phyloP scores from a whole-genome alignment of 2,113 vertebrate species.

The Pantherophis guttatus region DNA sequence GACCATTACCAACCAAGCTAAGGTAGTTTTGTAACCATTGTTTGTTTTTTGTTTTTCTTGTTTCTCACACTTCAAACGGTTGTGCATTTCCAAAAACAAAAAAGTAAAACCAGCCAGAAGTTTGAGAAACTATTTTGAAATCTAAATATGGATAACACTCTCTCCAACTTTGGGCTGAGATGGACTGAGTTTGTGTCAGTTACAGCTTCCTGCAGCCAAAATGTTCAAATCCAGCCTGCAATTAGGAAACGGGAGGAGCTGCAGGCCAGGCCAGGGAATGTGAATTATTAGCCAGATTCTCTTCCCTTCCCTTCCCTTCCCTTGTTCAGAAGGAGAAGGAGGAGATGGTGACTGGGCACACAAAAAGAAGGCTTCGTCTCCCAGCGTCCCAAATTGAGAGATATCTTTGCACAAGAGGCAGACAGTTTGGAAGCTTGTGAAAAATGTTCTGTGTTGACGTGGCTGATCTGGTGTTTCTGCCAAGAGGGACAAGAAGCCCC shows the following conservation, averaged over 20 bases:
- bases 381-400: neutral
- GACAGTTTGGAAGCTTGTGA: neutral
- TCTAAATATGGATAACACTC: neutral
- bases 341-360: neutral
- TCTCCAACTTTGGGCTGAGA: neutral
- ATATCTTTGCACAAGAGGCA: neutral
- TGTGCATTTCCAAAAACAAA: neutral
- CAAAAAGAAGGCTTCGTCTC: neutral
- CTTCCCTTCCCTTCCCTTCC: neutral
- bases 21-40: neutral
- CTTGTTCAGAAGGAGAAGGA: neutral
- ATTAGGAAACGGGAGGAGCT: neutral
- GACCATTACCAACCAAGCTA: conserved; percentile 31
- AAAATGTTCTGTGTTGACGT: neutral
- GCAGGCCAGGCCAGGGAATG: accelerated
- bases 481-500: neutral
- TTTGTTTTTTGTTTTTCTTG: conserved; percentile 47
- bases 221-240: neutral
- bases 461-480: neutral
- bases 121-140: neutral
- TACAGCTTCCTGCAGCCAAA: neutral
- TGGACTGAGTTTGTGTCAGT: neutral
- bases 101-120: neutral
- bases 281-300: neutral
- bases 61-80: conserved; percentile 41